Evolutionary conservation across 2,888 invertebrate species (phyloP).

Genomic region (Laspeyria flexula): DNA sequence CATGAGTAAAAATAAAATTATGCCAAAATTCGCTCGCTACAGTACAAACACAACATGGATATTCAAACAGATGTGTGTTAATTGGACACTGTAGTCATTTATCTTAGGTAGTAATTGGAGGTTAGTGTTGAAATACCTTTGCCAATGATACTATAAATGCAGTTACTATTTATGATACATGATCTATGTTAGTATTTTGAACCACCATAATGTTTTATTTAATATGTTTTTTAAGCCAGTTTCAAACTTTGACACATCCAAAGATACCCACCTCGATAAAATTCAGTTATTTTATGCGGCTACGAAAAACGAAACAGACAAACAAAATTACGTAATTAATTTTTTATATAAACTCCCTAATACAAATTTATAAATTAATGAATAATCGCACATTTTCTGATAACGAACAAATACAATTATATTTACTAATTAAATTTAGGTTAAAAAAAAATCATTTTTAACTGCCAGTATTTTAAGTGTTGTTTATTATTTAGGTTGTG

Average conservation of each 20-base stretch:
- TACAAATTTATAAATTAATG: no score
- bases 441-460: constrained; percentile 17
- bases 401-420: neutral
- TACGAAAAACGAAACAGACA: no score
- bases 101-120: neutral
- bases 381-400: neutral
- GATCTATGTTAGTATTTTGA: neutral
- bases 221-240: neutral
- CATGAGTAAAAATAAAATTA: neutral
- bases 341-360: no score
- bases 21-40: no score
- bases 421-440: no score
- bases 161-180: neutral
- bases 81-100: neutral
- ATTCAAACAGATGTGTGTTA: no score
- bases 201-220: neutral
- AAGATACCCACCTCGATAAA: neutral
- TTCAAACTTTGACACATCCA: neutral
- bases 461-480: constrained; percentile 76
- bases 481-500: constrained; percentile 72
- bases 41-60: no score
- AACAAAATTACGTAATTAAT: no score
- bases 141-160: no score
- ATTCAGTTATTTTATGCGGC: neutral
- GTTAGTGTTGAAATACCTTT: neutral